phyloP scores from a whole-genome alignment of 2,888 invertebrate species.

The Lasioglossum oenotherae region DNA sequence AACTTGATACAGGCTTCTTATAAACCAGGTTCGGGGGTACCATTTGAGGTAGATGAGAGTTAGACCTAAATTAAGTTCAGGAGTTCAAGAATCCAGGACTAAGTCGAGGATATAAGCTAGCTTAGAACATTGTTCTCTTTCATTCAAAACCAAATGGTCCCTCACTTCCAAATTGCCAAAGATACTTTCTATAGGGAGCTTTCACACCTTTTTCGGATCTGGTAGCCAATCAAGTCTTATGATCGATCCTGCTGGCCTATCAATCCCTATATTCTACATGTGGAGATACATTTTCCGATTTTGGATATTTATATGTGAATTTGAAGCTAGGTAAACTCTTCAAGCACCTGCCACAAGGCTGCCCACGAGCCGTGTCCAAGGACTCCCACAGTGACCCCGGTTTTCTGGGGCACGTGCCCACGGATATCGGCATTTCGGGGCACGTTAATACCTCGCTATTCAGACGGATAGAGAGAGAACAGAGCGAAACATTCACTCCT shows the following conservation, averaged over 20 bases:
- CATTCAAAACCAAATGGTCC: neutral
- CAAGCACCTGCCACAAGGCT: neutral
- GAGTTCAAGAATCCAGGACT: neutral
- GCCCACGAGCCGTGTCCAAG: neutral
- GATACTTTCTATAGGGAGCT: neutral
- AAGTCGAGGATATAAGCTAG: neutral
- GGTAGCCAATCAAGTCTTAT: neutral
- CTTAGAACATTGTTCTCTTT: neutral
- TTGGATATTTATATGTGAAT: neutral
- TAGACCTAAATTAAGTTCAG: neutral
- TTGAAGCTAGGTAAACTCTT: neutral
- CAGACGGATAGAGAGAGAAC: conserved; percentile 80
- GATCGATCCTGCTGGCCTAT: neutral
- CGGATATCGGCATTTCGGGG: conserved; percentile 73
- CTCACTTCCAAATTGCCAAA: neutral
- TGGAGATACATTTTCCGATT: neutral
- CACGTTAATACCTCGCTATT: conserved; percentile 77
- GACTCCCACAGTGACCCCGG: conserved; percentile 57
- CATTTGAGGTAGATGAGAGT: neutral
- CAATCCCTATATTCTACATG: neutral
- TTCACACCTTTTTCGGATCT: neutral
- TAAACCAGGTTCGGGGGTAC: neutral
- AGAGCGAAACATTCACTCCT: conserved; percentile 84
- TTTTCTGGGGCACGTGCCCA: conserved; percentile 74
- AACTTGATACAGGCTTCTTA: neutral